These are phyloP conservation scores for Oegoconia quadripuncta DNA, from an alignment of 2,888 invertebrate species.

Conservation along the genomic window DNA sequence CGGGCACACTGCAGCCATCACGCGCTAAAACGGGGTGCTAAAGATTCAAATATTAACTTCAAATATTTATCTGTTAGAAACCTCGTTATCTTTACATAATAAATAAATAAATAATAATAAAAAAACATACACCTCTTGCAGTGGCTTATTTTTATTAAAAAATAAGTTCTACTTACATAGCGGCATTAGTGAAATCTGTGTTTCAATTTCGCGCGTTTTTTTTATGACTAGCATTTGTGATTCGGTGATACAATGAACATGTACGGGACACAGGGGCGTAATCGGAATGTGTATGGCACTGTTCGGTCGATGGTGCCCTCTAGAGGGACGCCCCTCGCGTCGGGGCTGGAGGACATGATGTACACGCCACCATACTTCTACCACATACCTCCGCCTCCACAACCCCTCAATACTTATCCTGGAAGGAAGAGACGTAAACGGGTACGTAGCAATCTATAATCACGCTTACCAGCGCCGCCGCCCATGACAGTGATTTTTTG, in stretches of 20 bases:
- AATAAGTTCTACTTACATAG: slow-evolving; percentile 54
- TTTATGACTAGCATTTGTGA: slow-evolving; percentile 29
- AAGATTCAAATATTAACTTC: slow-evolving; percentile 55
- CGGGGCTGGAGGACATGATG: slow-evolving; percentile 54
- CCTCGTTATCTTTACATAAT: slow-evolving; percentile 27
- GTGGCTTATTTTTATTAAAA: slow-evolving; percentile 68
- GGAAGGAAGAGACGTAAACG: slow-evolving; percentile 68
- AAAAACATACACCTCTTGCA: slow-evolving; percentile 22
- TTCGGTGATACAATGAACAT: slow-evolving; percentile 47
- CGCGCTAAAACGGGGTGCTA: slow-evolving; percentile 43
- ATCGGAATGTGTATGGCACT: slow-evolving; percentile 63
- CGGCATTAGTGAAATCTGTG: slow-evolving; percentile 19
- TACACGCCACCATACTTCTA: slow-evolving; percentile 66
- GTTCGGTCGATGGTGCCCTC: slow-evolving; percentile 60
- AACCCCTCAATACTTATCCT: slow-evolving; percentile 66
- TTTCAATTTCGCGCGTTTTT: slow-evolving; percentile 29
- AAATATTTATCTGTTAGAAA: slow-evolving; percentile 62
- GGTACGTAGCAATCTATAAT: too few relatives aligned
- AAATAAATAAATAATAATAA: slow-evolving; percentile 19
- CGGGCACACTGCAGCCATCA: slow-evolving; percentile 33
- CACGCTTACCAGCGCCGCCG: too few relatives aligned
- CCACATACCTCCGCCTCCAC: slow-evolving; percentile 64
- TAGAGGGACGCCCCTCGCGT: slow-evolving; percentile 47
- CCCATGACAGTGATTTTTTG: too few relatives aligned
- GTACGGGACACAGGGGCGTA: slow-evolving; percentile 55